Conservation (phyloP, 2,888 invertebrate genomes). For the Diaprepes abbreviatus region DNA sequence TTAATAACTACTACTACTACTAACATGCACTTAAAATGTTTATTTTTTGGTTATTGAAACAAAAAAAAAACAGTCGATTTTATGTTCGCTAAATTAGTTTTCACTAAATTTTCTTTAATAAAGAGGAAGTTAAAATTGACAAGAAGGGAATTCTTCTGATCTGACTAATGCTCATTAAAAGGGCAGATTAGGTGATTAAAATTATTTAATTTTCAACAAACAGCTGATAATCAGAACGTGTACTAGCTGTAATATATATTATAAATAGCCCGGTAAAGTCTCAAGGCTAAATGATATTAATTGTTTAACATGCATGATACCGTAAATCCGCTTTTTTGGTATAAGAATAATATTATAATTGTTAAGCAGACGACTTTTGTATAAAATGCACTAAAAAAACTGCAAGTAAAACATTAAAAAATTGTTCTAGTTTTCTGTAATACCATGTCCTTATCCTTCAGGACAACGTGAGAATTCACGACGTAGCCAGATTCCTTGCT, state of each 20-base stretch:
- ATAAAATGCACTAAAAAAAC: too few species aligned
- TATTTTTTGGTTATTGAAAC: too few species aligned
- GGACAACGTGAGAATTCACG: too few species aligned
- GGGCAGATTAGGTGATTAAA: neutral
- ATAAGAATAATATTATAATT: neutral
- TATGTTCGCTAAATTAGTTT: neutral
- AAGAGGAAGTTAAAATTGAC: too few species aligned
- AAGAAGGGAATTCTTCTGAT: too few species aligned
- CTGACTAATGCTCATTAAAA: neutral
- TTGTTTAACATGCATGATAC: conserved; percentile 28
- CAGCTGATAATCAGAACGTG: neutral
- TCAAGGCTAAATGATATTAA: conserved; percentile 32
- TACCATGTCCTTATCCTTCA: too few species aligned
- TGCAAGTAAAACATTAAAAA: too few species aligned
- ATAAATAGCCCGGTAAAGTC: conserved; percentile 11
- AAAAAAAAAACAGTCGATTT: too few species aligned
- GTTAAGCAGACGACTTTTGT: neutral
- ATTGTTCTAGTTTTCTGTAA: too few species aligned
- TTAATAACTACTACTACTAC: too few species aligned
- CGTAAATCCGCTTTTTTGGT: conserved; percentile 37
- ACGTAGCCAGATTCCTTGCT: too few species aligned
- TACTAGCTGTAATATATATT: conserved; percentile 1
- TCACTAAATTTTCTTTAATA: neutral
- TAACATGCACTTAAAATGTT: too few species aligned
- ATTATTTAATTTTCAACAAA: neutral